Evolutionary conservation across 2,888 invertebrate genomes (phyloP), one percentile per base, ranked within the genome.

Genomic region (Nasonia oneida): DNA sequence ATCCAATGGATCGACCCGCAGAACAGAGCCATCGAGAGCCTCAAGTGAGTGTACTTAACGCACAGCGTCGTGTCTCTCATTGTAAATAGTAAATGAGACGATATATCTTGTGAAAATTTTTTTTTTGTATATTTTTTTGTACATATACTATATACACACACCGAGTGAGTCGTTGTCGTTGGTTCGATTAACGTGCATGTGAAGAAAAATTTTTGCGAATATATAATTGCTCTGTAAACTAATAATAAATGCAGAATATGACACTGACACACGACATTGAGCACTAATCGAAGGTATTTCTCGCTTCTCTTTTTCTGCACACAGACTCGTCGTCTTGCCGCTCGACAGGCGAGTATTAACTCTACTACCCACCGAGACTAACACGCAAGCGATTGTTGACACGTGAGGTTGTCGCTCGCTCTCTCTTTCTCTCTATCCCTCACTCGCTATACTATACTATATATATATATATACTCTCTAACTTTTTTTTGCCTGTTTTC

Each of bases 1-100:
- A 95, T 97, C 73, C 96, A 96, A 91, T 98, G 98, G 98, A 95
- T 95, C 88, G 97, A 97, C 92, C 96, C 96, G 74, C 94, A 95
- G 87, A 96, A 96, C 90, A 94, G 95, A 88, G 95, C 95, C 85
- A 97, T 97, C 90, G 95, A 96, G 89, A 95, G 95, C 88, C 95
- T 95, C 89, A 94, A 94, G 96, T 96, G 93, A 95, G 96, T 95
- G 89, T 74, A 29, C 18, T 14, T 29, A 29, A 29, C 29, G 29
- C 29, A 23, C 42, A 6, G 2, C 57, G 5, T 18, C 37, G 29
- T 18, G 3, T 4, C 15, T 4, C 81, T 50, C 50, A 10, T 50
- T 23, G 12, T 57, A 61, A 18, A 18, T 61, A 18, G 0, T 61
- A 29, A 29, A 61, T n/a, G 3, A 5, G 18, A 47, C 2, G n/a